Evolutionary conservation across 2,888 invertebrate genomes (phyloP).

Genomic region (Papilio elwesi): DNA sequence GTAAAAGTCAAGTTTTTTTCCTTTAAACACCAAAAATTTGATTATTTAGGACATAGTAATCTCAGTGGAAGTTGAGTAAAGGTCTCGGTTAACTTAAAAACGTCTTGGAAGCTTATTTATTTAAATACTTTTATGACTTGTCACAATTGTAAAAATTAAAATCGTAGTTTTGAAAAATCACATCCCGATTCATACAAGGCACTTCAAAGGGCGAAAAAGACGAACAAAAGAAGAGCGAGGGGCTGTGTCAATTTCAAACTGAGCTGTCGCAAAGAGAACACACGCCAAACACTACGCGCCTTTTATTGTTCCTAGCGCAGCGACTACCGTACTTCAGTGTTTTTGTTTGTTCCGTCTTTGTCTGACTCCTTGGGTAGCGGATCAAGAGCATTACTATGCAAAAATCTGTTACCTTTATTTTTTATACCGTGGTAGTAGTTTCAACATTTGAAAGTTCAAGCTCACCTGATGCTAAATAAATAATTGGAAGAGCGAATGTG

Average conservation of each 20-base stretch:
- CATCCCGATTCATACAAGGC: not conserved
- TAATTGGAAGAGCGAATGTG: too few species aligned
- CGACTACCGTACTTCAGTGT: slow-evolving; percentile 33
- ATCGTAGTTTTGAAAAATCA: not conserved
- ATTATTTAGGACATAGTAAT: too few species aligned
- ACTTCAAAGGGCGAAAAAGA: slow-evolving; percentile 36
- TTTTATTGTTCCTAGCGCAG: slow-evolving; percentile 35
- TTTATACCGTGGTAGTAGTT: not conserved
- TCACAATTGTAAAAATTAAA: not conserved
- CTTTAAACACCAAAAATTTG: too few species aligned
- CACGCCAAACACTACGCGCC: slow-evolving; percentile 35
- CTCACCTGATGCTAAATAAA: too few species aligned
- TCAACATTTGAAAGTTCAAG: too few species aligned
- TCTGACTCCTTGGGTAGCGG: slow-evolving; percentile 30
- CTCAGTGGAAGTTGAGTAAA: too few species aligned
- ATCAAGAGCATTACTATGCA: slow-evolving; percentile 12
- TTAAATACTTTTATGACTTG: not conserved
- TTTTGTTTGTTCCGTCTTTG: slow-evolving; percentile 37
- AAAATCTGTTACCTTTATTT: not conserved
- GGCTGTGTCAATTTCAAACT: slow-evolving; percentile 37
- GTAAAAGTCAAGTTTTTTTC: too few species aligned
- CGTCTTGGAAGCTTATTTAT: not conserved
- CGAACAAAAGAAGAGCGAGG: slow-evolving; percentile 14
- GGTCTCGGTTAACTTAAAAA: too few species aligned
- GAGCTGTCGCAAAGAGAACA: slow-evolving; percentile 38